Base-by-base conservation (phyloP, 2,113 vertebrate species). In the Mormyrus iriodes region DNA sequence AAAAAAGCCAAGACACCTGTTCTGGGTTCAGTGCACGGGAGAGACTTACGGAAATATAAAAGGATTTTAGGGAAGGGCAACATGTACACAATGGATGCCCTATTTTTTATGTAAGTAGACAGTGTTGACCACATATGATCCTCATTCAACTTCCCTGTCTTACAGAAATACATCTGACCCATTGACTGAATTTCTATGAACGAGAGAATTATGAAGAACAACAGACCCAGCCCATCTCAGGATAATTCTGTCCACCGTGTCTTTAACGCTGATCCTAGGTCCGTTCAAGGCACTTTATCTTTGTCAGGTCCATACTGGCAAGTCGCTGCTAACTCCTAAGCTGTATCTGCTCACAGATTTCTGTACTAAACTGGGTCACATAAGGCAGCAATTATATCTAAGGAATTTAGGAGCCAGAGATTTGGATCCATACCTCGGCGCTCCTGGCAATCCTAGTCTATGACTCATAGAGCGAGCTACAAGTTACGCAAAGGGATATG, bases 401-500 rank as follows among this genome's bases (percentile, higher is more conserved):
- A 84, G 82, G 82, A 84, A 48, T 84, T 84, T 79, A 35, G 82
- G 82, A 84, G 82, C 79, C 39, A 84, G 21, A 46, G 44, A 84
- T 84, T n/a, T 84, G 73, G 82, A 84, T 84, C 42, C 24, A 84
- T 48, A 84, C 82, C 82, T 84, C 82, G 0, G 3, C 24, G 82
- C 21, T 39, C 82, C 82, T 84, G 82, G 42, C 39, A 48, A 39
- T 84, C 24, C 39, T 19, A 84, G 82, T 4, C 24, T 84, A 84
- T 84, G 82, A 84, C 82, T 84, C 82, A 84, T 39, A 84, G 82
- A n/a, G 21, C 1, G 42, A 46, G 44, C 21, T 84, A 84, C 82
- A 84, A 84, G 82, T 84, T 84, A 84, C 82, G 44, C 82, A 84
- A 48, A 48, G 82, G 82, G 82, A 84, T 84, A 84, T 48, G 44